Evolutionary conservation across 2,113 vertebrate genomes (phyloP).

Genomic region (Callithrix jacchus): DNA sequence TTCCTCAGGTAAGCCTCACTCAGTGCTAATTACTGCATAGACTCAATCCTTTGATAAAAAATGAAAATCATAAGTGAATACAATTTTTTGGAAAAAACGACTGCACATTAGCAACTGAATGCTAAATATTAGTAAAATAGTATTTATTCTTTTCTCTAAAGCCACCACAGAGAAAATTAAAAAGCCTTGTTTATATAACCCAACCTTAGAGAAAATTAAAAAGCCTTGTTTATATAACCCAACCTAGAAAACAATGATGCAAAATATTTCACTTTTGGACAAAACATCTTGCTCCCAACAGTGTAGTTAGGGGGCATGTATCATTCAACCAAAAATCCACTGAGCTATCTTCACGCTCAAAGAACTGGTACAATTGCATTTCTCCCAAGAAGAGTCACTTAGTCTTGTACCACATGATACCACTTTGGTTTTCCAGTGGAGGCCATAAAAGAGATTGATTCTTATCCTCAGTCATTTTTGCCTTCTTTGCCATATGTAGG

Average conservation of each 20-base stretch:
- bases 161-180: not conserved
- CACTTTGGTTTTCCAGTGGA: conserved; percentile 56
- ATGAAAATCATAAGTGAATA: not conserved
- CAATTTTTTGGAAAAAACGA: not conserved
- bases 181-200: not conserved
- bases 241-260: conserved; percentile 22
- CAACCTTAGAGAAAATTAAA: not conserved
- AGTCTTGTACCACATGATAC: conserved; percentile 45
- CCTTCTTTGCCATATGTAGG: conserved; percentile 10
- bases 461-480: conserved; percentile 10
- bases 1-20: not conserved
- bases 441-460: conserved; percentile 65
- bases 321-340: conserved; percentile 52
- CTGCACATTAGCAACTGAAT: not conserved
- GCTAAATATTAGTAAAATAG: not conserved
- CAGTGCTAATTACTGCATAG: not conserved
- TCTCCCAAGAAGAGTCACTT: conserved; percentile 52
- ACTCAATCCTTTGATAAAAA: not conserved
- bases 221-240: not conserved
- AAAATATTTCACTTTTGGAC: conserved; percentile 36
- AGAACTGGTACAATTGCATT: conserved; percentile 52
- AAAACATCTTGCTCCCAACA: conserved; percentile 15
- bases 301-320: conserved; percentile 18
- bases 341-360: conserved; percentile 53
- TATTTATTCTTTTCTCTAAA: not conserved